Conservation (phyloP, 1,140 invertebrate genomes). For the Streblospio benedicti region DNA sequence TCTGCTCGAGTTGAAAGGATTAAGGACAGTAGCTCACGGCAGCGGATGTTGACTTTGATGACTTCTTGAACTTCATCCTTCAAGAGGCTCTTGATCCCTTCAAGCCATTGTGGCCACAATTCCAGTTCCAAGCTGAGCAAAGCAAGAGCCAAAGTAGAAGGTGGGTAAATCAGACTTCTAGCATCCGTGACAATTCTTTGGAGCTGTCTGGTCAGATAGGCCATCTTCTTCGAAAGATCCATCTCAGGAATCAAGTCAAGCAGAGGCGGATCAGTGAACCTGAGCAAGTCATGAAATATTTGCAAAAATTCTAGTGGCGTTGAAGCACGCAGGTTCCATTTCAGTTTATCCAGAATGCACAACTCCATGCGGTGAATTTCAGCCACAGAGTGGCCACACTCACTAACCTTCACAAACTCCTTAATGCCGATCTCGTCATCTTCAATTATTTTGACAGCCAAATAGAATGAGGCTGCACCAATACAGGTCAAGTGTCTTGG, state of each 20-base stretch:
- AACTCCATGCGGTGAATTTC: constrained; percentile 46
- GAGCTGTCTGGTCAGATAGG: constrained; percentile 32
- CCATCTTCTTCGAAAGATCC: constrained; percentile 38
- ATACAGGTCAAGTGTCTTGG: constrained; percentile 46
- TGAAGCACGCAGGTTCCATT: constrained; percentile 37
- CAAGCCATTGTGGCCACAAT: constrained; percentile 36
- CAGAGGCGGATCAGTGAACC: constrained; percentile 39
- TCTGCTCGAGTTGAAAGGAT: too few relatives aligned
- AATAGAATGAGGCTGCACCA: constrained; percentile 41
- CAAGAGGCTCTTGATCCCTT: too few relatives aligned
- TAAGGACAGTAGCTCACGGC: too few relatives aligned
- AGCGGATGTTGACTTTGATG: too few relatives aligned
- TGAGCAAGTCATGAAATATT: constrained; percentile 40
- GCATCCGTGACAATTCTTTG: constrained; percentile 31
- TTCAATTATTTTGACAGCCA: constrained; percentile 46
- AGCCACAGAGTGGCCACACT: constrained; percentile 39
- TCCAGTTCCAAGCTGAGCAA: constrained; percentile 42
- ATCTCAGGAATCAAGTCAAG: constrained; percentile 32
- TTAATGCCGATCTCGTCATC: constrained; percentile 45
- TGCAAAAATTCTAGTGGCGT: constrained; percentile 45
- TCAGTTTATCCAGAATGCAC: constrained; percentile 41
- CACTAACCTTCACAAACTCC: constrained; percentile 41
- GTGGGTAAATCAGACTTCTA: constrained; percentile 27
- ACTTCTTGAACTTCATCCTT: too few relatives aligned
- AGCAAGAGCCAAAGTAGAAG: constrained; percentile 33